Conservation (phyloP, 2,113 vertebrate species). For the Pristiophorus japonicus region DNA sequence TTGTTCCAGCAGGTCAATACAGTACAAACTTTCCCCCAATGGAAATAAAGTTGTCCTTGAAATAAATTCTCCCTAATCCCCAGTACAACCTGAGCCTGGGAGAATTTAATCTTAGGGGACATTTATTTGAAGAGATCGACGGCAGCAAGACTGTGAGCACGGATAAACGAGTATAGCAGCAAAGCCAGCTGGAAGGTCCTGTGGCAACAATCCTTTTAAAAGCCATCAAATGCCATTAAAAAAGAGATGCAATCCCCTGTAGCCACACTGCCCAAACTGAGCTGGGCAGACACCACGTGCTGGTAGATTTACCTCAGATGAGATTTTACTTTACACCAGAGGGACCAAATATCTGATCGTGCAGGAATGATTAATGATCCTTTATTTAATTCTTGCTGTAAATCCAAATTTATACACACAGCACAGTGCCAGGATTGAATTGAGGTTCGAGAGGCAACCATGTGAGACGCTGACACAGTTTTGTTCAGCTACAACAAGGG, state of each 20-base stretch:
- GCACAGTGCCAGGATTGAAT: neutral
- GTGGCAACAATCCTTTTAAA: neutral
- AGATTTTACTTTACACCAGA: neutral
- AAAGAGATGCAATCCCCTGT: neutral
- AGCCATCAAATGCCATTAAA: neutral
- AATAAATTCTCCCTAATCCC: neutral
- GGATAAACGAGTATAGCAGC: neutral
- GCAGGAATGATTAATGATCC: neutral
- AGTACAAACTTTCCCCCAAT: neutral
- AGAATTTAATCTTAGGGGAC: neutral
- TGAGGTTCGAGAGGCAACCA: neutral
- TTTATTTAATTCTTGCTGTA: neutral
- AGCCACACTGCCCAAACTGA: neutral
- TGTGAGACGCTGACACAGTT: neutral
- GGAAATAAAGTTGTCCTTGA: neutral
- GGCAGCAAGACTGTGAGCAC: neutral
- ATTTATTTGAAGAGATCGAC: neutral
- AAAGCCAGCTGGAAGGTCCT: neutral
- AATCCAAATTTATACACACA: neutral
- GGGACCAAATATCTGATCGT: neutral
- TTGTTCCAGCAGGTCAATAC: neutral
- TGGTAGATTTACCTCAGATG: neutral
- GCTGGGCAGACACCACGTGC: neutral
- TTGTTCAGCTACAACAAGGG: too few relatives aligned
- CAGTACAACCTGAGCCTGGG: neutral